A percentile compares a stretch with the other conserved stretches of the same genome.
These are phyloP conservation scores for Lamellibrachia satsuma DNA, from an alignment of 2,888 invertebrate genomes.

Conservation along the genomic window DNA sequence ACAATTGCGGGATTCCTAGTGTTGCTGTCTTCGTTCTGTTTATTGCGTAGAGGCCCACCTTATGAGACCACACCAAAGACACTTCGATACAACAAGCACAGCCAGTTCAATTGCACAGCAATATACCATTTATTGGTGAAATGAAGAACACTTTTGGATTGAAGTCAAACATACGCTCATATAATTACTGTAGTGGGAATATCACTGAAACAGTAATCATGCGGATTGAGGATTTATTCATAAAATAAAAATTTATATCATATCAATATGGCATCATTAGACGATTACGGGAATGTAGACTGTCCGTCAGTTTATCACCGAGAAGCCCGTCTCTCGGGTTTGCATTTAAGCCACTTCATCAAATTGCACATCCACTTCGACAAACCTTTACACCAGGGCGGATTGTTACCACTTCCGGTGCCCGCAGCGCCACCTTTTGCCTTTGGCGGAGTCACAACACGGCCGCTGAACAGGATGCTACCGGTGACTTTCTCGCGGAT, in stretches of 20 bases:
- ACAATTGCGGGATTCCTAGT: no score
- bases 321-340: not conserved
- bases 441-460: not conserved
- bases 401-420: not conserved
- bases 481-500: slow-evolving; percentile 43
- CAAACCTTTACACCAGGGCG: not conserved
- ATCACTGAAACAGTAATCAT: not conserved
- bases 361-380: not conserved
- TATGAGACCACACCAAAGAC: no score
- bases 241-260: not conserved
- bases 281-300: not conserved
- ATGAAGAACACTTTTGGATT: no score
- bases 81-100: no score
- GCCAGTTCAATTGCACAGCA: no score
- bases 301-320: no score
- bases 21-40: no score
- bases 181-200: not conserved
- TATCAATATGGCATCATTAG: not conserved
- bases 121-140: no score
- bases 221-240: not conserved
- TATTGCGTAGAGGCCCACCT: no score
- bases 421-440: not conserved
- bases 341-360: not conserved
- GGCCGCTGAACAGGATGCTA: slow-evolving; percentile 35
- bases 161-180: no score